Conservation (phyloP, 2,113 vertebrate species). For the Tautogolabrus adspersus region DNA sequence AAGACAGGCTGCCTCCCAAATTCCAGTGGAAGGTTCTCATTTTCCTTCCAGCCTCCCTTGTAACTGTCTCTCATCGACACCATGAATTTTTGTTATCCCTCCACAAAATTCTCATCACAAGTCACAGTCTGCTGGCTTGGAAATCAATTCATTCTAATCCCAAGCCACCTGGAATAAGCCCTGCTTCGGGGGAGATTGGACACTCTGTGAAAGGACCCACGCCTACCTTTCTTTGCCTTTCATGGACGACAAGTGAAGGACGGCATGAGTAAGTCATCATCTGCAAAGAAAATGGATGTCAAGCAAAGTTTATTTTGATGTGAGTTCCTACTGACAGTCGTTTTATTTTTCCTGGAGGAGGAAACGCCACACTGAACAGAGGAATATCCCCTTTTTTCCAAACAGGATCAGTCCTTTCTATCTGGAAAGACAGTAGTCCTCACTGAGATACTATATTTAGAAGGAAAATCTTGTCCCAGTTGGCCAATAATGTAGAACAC, state of each 20-base stretch:
- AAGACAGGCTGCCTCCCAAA: constrained; percentile 65
- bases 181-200: constrained; percentile 53
- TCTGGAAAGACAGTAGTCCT: constrained; percentile 54
- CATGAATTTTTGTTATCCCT: constrained; percentile 64
- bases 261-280: constrained; percentile 61
- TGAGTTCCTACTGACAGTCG: constrained; percentile 39
- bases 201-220: constrained; percentile 49
- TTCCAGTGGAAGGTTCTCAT: constrained; percentile 55
- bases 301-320: constrained; percentile 71
- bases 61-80: constrained; percentile 59
- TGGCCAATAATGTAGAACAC: constrained; percentile 68
- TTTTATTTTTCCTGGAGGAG: constrained; percentile 43
- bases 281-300: constrained; percentile 60
- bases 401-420: constrained; percentile 62
- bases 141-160: constrained; percentile 66
- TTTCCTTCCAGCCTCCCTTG: constrained; percentile 29
- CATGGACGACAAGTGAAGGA: constrained; percentile 64
- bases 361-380: constrained; percentile 47
- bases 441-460: constrained; percentile 65
- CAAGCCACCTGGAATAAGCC: constrained; percentile 74
- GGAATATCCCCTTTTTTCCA: constrained; percentile 74
- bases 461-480: constrained; percentile 57
- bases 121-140: constrained; percentile 66
- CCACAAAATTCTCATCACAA: constrained; percentile 60
- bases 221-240: constrained; percentile 48